Evolutionary conservation across 2,113 vertebrate species (phyloP).

Genomic region (Corynorhinus townsendii): DNA sequence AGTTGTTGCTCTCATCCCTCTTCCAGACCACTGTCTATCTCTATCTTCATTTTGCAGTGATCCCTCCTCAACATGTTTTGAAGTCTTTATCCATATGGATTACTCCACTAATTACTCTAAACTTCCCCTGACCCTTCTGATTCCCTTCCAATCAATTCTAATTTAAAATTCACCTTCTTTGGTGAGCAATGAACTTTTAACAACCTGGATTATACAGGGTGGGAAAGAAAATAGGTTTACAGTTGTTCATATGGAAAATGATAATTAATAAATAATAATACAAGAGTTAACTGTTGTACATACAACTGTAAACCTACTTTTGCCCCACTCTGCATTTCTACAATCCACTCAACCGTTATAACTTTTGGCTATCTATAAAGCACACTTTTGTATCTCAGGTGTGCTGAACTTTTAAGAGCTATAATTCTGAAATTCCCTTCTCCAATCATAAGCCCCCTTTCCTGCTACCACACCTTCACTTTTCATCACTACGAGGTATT

Average conservation of each 20-base stretch:
- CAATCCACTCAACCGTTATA: background rate
- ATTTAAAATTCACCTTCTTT: constrained; percentile 19
- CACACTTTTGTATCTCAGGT: background rate
- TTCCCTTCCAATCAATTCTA: background rate
- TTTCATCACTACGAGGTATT: background rate
- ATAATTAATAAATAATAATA: background rate
- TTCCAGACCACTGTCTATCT: background rate
- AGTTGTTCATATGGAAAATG: background rate
- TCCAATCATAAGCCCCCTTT: background rate
- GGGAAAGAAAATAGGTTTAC: background rate
- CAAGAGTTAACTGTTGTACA: background rate
- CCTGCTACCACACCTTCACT: background rate
- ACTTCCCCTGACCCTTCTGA: background rate
- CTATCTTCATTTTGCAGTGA: background rate
- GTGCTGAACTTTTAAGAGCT: background rate
- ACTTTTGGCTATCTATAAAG: background rate
- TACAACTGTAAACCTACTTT: background rate
- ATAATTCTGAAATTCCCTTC: background rate
- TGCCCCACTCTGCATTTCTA: background rate
- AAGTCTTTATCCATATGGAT: background rate
- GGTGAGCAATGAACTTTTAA: background rate
- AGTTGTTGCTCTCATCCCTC: background rate
- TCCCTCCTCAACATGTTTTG: background rate
- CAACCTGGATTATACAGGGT: background rate
- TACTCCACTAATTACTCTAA: background rate